Evolutionary conservation across 2,113 vertebrate genomes (phyloP).

Genomic region (Rhea americana): DNA sequence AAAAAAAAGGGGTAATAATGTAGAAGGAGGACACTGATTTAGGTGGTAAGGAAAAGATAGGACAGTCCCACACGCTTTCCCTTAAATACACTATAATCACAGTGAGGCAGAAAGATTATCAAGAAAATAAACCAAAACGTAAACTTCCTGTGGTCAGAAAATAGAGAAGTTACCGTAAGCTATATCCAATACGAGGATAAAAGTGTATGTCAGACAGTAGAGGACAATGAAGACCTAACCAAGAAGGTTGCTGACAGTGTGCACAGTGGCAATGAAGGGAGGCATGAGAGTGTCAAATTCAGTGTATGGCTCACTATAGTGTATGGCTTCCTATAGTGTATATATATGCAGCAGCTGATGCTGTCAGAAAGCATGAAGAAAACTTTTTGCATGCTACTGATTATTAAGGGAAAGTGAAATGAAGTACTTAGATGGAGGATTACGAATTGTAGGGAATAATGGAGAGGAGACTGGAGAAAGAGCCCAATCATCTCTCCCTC

Average conservation of each 20-base stretch:
- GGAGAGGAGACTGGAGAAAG: background rate
- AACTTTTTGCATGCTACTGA: background rate
- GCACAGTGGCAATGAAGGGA: background rate
- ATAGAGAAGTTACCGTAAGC: background rate
- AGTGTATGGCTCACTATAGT: rapidly evolving
- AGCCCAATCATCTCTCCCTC: background rate
- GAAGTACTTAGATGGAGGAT: background rate
- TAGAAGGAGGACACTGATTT: background rate
- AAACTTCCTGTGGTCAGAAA: background rate
- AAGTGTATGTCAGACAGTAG: background rate
- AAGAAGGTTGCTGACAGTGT: background rate
- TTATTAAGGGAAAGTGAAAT: background rate
- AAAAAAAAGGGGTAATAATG: background rate
- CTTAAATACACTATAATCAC: background rate
- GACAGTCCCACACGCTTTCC: background rate
- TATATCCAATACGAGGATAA: background rate
- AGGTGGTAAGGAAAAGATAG: background rate
- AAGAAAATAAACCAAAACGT: background rate
- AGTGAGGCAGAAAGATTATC: background rate
- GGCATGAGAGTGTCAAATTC: rapidly evolving
- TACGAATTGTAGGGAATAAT: background rate
- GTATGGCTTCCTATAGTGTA: rapidly evolving
- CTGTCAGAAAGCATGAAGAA: background rate
- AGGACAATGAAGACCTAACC: background rate
- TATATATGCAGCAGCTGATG: background rate